These are phyloP conservation scores for Zaprionus lachaisei DNA, from an alignment of 1,140 invertebrate species.

Conservation along the genomic window DNA sequence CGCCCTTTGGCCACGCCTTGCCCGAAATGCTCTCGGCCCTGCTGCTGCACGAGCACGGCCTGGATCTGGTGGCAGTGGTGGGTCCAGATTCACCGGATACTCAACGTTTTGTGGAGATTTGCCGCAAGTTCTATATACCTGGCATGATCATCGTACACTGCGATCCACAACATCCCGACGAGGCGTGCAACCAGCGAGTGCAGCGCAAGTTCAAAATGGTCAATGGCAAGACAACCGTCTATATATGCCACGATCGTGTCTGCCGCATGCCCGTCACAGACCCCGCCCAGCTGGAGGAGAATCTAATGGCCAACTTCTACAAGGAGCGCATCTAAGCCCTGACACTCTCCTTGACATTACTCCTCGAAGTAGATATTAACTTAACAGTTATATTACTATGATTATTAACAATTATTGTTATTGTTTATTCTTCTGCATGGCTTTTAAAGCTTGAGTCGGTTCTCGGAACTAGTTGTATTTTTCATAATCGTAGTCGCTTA, in stretches of 20 bases:
- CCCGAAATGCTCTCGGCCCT: constrained; percentile 93
- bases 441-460: constrained; percentile 63
- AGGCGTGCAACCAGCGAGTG: constrained; percentile 63
- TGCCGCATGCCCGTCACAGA: constrained; percentile 92
- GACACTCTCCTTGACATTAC: constrained; percentile 33
- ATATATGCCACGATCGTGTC: constrained; percentile 91
- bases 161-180: constrained; percentile 86
- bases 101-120: constrained; percentile 88
- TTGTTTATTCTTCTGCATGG: constrained; percentile 25
- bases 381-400: constrained; percentile 12
- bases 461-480: constrained; percentile 64
- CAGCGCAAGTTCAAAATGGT: constrained; percentile 84
- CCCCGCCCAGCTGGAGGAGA: constrained; percentile 87
- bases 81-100: constrained; percentile 88
- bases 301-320: constrained; percentile 85
- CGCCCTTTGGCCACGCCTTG: constrained; percentile 86
- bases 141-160: constrained; percentile 89
- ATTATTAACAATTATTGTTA: constrained; percentile 44
- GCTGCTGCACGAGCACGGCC: constrained; percentile 85
- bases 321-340: constrained; percentile 53
- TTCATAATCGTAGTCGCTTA: constrained; percentile 17
- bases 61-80: constrained; percentile 78
- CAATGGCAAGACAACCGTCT: constrained; percentile 89
- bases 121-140: constrained; percentile 88
- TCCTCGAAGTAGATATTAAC: constrained; percentile 60